Conservation (phyloP, 2,113 vertebrate species). For the Macquaria australasica region DNA sequence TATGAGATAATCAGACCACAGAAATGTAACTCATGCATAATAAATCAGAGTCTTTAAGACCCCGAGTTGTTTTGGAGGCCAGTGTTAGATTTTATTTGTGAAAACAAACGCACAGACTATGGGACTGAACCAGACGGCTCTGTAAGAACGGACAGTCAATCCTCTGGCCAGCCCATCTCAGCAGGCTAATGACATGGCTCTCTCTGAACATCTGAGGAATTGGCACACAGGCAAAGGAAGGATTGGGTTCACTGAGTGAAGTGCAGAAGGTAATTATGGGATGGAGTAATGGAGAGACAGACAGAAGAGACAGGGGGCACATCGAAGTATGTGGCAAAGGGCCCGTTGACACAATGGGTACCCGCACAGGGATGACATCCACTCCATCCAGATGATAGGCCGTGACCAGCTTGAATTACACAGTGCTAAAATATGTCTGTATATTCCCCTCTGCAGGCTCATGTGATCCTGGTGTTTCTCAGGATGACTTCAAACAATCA, state of each 20-base stretch:
- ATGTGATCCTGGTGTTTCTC: constrained; percentile 46
- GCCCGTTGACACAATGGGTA: constrained; percentile 68
- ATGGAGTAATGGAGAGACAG: constrained; percentile 71
- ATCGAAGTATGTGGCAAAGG: constrained; percentile 67
- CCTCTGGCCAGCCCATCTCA: constrained; percentile 55
- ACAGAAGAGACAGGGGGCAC: constrained; percentile 60
- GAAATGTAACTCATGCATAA: constrained; percentile 25
- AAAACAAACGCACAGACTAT: constrained; percentile 47
- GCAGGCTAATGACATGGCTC: constrained; percentile 72
- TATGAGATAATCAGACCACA: constrained; percentile 46
- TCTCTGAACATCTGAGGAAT: constrained; percentile 75
- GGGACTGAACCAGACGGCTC: constrained; percentile 37
- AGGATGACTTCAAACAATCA: constrained; percentile 48
- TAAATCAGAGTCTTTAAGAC: constrained; percentile 31
- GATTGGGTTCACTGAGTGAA: constrained; percentile 64
- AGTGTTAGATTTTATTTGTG: constrained; percentile 25
- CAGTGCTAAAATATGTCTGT: constrained; percentile 65
- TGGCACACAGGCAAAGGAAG: constrained; percentile 74
- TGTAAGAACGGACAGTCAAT: constrained; percentile 56
- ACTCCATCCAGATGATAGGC: constrained; percentile 61
- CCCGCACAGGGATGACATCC: constrained; percentile 68
- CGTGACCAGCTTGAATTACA: constrained; percentile 73
- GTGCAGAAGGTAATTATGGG: constrained; percentile 77
- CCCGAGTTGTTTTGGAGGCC: constrained; percentile 22
- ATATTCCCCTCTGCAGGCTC: constrained; percentile 17